Percentiles rank a stretch among this genome's conserved stretches.
Conservation (phyloP, 2,797 vertebrate genomes). For the Glossophaga mutica region DNA sequence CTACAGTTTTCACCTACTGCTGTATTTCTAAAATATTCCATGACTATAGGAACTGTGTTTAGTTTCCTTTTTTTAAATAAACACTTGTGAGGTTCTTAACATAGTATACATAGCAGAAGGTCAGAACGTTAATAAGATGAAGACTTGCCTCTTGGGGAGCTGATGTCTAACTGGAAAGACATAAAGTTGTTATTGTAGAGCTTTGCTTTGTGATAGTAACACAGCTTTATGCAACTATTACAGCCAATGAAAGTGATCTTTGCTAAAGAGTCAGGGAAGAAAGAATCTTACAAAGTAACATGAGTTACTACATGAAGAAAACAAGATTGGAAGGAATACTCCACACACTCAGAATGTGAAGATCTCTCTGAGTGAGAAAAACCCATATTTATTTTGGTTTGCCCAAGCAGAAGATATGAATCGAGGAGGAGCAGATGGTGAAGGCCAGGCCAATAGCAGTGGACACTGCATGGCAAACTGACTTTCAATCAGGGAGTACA, state of each 20-base stretch:
- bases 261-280: neutral
- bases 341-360: neutral
- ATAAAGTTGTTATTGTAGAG: neutral
- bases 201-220: neutral
- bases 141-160: neutral
- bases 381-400: neutral
- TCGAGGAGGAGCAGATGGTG: neutral
- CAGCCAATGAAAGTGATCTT: neutral
- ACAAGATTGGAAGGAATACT: neutral
- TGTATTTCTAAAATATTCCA: neutral
- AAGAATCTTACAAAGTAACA: neutral
- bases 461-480: neutral
- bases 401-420: neutral
- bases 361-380: neutral
- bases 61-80: constrained; percentile 23
- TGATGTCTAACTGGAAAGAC: neutral
- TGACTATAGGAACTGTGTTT: neutral
- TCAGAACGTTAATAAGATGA: neutral
- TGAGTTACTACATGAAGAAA: neutral
- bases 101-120: neutral
- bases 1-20: neutral
- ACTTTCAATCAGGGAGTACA: neutral
- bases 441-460: too few species aligned
- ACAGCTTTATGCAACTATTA: neutral
- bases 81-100: neutral